Base-by-base conservation (phyloP, 2,888 invertebrate species). In the Dichetophora obliterata region DNA sequence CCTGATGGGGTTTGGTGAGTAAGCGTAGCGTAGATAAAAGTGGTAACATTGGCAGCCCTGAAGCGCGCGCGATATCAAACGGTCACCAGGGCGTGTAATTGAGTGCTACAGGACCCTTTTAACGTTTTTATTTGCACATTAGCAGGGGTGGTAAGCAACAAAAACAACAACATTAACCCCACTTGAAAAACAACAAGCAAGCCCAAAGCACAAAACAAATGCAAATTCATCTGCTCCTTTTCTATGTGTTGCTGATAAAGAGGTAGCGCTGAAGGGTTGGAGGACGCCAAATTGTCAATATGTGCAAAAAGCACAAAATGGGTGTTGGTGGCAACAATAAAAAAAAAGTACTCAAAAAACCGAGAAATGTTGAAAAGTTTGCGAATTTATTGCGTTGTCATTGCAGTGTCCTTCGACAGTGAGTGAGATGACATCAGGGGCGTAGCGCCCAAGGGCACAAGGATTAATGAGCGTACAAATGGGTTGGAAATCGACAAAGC, bases 61-160 rank as follows among this genome's bases (percentile, higher is more conserved):
- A n/a, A 50, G 48, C 59, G 43, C 22, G 43, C 65, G 74, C 63
- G 73, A 79, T 80, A 78, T 78, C 81, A 84, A 83, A 84, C 88
- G 88, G 88, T 89, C 89, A 88, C 87, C 87, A 84, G 88, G 89
- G 88, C 89, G 89, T 89, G 88, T 89, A 89, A 89, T 89, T 89
- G 88, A 88, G 89, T 89, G 88, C 88, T 88, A 89, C 89, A 88
- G 88, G 87, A 87, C 86, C 87, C 87, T 88, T 88, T 89, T 89
- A 89, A 89, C 88, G 88, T 88, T 88, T 89, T 88, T 89, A 88
- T 88, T 88, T 88, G 89, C 88, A 87, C 89, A 88, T 88, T 88
- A 88, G 88, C 88, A 86, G 85, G 88, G 88, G 88, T 88, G 88
- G 86, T 57, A 72, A 37, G 24, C 59, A 63, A 70, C 22, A 61